Evolutionary conservation across 2,888 invertebrate species (phyloP).

Genomic region (Ophioninae sp.): DNA sequence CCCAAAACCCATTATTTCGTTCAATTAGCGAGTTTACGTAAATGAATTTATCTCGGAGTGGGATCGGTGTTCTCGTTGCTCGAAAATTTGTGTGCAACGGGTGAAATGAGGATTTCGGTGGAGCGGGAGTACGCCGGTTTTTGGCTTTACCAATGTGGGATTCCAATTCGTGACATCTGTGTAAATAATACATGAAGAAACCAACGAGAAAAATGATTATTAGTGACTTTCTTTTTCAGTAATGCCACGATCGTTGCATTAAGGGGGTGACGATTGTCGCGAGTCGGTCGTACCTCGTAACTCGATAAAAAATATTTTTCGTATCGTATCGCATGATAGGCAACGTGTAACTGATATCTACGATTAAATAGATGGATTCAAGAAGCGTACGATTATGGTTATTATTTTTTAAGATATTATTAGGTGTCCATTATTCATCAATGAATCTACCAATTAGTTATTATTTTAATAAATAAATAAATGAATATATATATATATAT

Average conservation of each 20-base stretch:
- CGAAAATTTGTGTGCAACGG: not conserved
- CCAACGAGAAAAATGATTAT: not conserved
- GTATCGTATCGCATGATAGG: not conserved
- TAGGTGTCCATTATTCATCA: not conserved
- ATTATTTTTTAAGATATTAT: not conserved
- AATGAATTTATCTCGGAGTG: slow-evolving; percentile 51
- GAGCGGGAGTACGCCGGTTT: not conserved
- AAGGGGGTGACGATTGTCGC: not conserved
- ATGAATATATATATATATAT: not conserved
- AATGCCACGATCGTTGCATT: not conserved
- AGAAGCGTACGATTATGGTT: too few species aligned
- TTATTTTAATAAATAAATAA: not conserved
- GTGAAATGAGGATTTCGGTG: not conserved
- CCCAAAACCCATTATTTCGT: not conserved
- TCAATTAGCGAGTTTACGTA: slow-evolving; percentile 7
- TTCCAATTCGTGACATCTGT: not conserved
- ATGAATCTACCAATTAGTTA: not conserved
- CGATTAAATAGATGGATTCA: not conserved
- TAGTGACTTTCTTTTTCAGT: not conserved
- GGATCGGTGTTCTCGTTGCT: not conserved
- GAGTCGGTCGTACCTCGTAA: not conserved
- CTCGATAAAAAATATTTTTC: not conserved
- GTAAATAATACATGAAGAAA: not conserved
- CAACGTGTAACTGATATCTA: not conserved
- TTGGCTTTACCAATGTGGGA: not conserved